Percentiles rank a stretch among this genome's conserved stretches.
phyloP scores from a whole-genome alignment of 2,113 vertebrate genomes.

The Atherinomorus stipes region DNA sequence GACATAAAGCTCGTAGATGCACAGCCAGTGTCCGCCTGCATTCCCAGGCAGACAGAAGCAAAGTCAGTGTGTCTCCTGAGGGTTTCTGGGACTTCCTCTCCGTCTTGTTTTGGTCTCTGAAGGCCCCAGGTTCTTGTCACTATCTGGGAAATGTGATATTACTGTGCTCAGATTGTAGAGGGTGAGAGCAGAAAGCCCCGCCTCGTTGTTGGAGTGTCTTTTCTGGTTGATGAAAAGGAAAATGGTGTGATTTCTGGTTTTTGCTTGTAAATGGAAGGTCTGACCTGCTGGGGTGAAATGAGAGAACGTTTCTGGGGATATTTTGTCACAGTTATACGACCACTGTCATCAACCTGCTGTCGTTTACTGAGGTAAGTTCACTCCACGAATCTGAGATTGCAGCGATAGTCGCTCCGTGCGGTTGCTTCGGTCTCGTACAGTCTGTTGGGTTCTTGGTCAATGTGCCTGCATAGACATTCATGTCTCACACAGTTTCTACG shows the following conservation, averaged over 20 bases:
- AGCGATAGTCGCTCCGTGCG: constrained; percentile 24
- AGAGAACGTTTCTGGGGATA: constrained; percentile 20
- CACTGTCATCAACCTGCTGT: constrained; percentile 35
- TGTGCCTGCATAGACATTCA: constrained; percentile 24
- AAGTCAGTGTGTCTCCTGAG: constrained; percentile 60
- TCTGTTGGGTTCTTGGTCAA: constrained; percentile 32
- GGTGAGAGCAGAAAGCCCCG: background rate
- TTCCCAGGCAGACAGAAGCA: constrained; percentile 46
- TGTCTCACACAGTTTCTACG: constrained; percentile 26
- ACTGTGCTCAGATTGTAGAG: constrained; percentile 50
- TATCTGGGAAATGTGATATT: constrained; percentile 12
- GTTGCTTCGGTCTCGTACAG: constrained; percentile 17
- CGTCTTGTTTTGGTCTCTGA: background rate
- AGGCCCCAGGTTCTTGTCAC: constrained; percentile 26
- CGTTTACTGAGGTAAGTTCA: constrained; percentile 63
- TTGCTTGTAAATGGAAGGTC: constrained; percentile 12
- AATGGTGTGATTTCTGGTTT: constrained; percentile 7
- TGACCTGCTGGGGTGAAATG: constrained; percentile 11
- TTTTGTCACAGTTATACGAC: constrained; percentile 59
- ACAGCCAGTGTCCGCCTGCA: background rate
- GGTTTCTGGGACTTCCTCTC: constrained; percentile 9
- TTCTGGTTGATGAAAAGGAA: constrained; percentile 15
- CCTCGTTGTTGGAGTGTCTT: constrained; percentile 1
- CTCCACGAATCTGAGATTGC: constrained; percentile 50
- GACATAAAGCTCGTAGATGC: constrained; percentile 23